Base-by-base conservation (phyloP, 2,113 vertebrate genomes). In the Triplophysa siluroides region DNA sequence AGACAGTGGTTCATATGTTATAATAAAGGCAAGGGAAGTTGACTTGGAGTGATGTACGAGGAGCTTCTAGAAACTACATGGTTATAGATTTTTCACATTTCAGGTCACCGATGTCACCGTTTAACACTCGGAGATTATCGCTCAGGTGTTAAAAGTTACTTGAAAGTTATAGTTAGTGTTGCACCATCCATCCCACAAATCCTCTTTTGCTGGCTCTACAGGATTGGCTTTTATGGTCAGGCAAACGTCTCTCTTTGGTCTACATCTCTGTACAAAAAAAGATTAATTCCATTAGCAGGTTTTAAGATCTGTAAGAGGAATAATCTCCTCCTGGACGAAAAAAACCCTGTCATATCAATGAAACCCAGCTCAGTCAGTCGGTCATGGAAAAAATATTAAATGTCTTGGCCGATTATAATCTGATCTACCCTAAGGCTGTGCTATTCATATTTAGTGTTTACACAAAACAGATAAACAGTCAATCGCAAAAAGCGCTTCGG, bases 241-340 rank as follows among this genome's bases (percentile, higher is more conserved):
- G 76, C 60, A 79, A 85, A 84, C 82, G 80, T 58, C 78, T 86
- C 81, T 64, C 74, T 76, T 81, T 38, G 9, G 60, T 75, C 63
- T 76, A 52, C 64, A 78, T 86, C 78, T 83, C 24, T 85, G 73
- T 72, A 75, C 73, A 84, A 73, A 63, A 33, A 83, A 71, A 85
- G 78, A 41, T 66, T 70, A 68, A 66, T 71, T 88, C 84, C 74
- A 80, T 88, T 87, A 86, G 85, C 75, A 86, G 83, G 86, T 85
- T 81, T 83, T 76, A 67, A 83, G 75, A 84, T 66, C 79, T 79
- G 66, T 29, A 71, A 84, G 80, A 78, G 50, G 41, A 75, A 78
- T 85, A 88, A 85, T 87, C 82, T 88, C 88, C 88, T 90, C 88
- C 87, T 83, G 86, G 83, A 87, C 87, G 84, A 87, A 89, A 83